Conservation (phyloP, 2,888 invertebrate species). For the Acanthopleura granulata region DNA sequence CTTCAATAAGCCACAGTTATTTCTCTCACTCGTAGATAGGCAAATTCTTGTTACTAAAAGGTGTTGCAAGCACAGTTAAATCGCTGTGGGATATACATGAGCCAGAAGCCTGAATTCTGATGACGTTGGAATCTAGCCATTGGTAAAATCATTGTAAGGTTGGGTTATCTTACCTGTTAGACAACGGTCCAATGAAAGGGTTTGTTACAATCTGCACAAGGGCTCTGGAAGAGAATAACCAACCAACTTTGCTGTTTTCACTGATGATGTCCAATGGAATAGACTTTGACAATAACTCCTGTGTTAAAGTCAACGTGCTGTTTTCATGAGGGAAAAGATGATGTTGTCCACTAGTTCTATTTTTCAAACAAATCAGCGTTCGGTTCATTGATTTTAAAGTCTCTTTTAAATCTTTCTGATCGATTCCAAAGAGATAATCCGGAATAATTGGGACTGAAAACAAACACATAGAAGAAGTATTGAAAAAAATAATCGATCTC, state of each 20-base stretch:
- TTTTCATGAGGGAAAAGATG: not conserved
- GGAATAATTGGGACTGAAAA: slow-evolving; percentile 84
- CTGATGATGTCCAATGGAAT: slow-evolving; percentile 43
- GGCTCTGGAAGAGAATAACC: slow-evolving; percentile 80
- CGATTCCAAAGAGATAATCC: slow-evolving; percentile 77
- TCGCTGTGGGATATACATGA: no score
- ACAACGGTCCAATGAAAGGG: slow-evolving; percentile 81
- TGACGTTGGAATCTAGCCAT: not conserved
- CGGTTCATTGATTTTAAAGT: slow-evolving; percentile 20
- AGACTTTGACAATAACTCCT: slow-evolving; percentile 18
- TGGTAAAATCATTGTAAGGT: not conserved
- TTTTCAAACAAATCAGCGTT: not conserved
- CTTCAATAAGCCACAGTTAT: no score
- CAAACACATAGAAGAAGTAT: not conserved
- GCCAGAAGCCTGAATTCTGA: no score
- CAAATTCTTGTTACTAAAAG: no score
- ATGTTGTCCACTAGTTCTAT: not conserved
- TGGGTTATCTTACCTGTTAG: slow-evolving; percentile 68
- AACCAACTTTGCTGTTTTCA: slow-evolving; percentile 67
- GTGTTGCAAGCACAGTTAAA: no score
- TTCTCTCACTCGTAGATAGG: no score
- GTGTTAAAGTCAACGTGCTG: slow-evolving; percentile 4
- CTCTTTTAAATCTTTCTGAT: slow-evolving; percentile 40
- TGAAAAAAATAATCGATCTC: no score
- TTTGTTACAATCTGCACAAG: slow-evolving; percentile 84